These are phyloP conservation scores for Tenrec ecaudatus DNA, from an alignment of 2,113 vertebrate species.

Conservation along the genomic window DNA sequence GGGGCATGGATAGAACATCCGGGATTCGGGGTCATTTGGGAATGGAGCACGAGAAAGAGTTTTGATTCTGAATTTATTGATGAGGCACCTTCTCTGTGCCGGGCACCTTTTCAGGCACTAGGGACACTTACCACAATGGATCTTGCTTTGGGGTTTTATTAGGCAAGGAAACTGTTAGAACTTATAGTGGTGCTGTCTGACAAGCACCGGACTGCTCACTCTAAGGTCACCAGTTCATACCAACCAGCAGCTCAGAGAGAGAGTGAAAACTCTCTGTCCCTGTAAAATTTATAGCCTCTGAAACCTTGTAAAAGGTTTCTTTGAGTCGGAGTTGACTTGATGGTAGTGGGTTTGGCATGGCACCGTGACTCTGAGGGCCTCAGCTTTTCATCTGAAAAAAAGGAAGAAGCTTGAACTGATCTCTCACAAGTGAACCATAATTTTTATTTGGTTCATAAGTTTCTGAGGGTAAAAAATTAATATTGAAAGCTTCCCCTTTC, in stretches of 20 bases:
- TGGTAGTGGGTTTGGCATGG: too few relatives aligned
- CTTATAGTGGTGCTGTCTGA: too few relatives aligned
- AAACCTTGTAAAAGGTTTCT: too few relatives aligned
- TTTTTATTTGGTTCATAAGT: constrained; percentile 1
- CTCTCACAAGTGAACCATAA: background rate
- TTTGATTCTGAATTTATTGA: background rate
- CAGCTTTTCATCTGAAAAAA: constrained; percentile 16
- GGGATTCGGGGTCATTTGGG: background rate
- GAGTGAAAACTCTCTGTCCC: too few relatives aligned
- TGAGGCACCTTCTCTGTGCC: background rate
- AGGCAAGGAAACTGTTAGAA: background rate
- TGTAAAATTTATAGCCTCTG: too few relatives aligned
- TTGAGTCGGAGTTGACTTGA: too few relatives aligned
- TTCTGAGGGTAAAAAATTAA: background rate
- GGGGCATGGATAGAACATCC: background rate
- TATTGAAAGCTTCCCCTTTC: background rate
- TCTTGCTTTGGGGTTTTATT: background rate
- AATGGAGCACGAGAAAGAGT: background rate
- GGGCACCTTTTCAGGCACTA: background rate
- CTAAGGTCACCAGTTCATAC: too few relatives aligned
- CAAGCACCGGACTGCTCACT: too few relatives aligned
- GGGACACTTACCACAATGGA: background rate
- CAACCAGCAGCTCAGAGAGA: too few relatives aligned
- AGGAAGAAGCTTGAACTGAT: background rate
- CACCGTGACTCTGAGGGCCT: background rate